Evolutionary conservation across 1,140 invertebrate species (phyloP).

Genomic region (Atta cephalotes): DNA sequence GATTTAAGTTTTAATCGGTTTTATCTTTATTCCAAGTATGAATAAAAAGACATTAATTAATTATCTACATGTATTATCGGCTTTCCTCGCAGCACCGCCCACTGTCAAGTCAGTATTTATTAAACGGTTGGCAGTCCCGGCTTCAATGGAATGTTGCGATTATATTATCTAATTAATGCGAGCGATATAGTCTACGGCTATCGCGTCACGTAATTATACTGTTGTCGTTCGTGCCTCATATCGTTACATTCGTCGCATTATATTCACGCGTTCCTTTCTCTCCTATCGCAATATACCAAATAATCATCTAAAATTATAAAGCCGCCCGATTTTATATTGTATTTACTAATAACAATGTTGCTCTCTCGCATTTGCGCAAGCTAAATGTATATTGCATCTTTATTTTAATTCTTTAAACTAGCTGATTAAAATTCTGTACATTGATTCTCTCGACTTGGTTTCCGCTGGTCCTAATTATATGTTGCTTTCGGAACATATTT

Average conservation of each 20-base stretch:
- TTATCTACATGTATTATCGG: conserved; percentile 38
- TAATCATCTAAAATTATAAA: conserved; percentile 51
- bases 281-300: conserved; percentile 17
- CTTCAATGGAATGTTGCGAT: conserved; percentile 81
- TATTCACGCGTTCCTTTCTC: not conserved
- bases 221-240: conserved; percentile 17
- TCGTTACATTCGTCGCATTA: conserved; percentile 5
- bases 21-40: conserved; percentile 38
- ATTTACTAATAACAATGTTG: conserved; percentile 64
- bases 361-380: conserved; percentile 33
- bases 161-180: conserved; percentile 75
- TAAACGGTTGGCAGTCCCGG: conserved; percentile 78
- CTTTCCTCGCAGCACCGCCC: not conserved
- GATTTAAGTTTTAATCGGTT: conserved; percentile 24
- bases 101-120: conserved; percentile 38
- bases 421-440: conserved; percentile 47
- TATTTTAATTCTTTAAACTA: not conserved
- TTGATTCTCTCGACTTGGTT: not conserved
- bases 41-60: conserved; percentile 55
- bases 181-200: conserved; percentile 62
- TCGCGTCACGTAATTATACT: conserved; percentile 33
- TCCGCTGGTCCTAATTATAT: conserved; percentile 17
- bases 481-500: not conserved
- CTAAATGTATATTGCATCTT: not conserved
- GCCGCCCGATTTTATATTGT: conserved; percentile 76